Percentiles rank a stretch among this genome's conserved stretches.
These are phyloP conservation scores for Antennarius striatus DNA, from an alignment of 2,113 vertebrate species.

Conservation along the genomic window DNA sequence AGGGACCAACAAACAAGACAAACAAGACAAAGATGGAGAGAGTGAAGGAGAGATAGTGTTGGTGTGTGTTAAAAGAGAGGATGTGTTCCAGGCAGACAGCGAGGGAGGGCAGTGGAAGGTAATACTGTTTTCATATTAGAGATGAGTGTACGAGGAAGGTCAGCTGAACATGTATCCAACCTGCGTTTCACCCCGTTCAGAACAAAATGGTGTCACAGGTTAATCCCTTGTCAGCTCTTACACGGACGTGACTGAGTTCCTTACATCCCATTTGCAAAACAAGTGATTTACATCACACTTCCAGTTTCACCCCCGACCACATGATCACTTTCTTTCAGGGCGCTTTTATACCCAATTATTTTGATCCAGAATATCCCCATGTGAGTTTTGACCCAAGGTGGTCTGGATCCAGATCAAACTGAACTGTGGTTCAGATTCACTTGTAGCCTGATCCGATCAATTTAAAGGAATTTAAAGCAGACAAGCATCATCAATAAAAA, in stretches of 20 bases:
- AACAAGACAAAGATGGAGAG: slow-evolving; percentile 68
- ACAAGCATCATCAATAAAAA: too few species aligned
- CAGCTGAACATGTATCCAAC: slow-evolving; percentile 10
- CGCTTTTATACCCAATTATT: neutral
- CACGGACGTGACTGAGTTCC: neutral
- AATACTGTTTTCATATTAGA: slow-evolving; percentile 25
- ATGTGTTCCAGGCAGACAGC: slow-evolving; percentile 15
- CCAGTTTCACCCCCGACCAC: slow-evolving; percentile 17
- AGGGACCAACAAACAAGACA: slow-evolving; percentile 72
- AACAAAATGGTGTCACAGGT: slow-evolving; percentile 24
- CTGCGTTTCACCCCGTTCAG: slow-evolving; percentile 25
- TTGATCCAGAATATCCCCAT: slow-evolving; percentile 4
- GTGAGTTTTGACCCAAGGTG: neutral
- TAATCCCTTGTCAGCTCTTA: slow-evolving; percentile 5
- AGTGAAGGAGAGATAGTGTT: slow-evolving; percentile 15
- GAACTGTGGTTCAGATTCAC: too few species aligned
- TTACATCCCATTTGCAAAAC: slow-evolving; percentile 8
- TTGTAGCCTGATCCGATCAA: too few species aligned
- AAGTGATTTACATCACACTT: slow-evolving; percentile 23
- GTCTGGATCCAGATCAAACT: too few species aligned
- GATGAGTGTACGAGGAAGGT: slow-evolving; percentile 27
- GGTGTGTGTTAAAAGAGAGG: slow-evolving; percentile 27
- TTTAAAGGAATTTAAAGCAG: too few species aligned
- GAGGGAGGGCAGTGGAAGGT: slow-evolving; percentile 18
- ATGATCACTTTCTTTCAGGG: neutral